Evolutionary conservation across 2,113 vertebrate genomes (phyloP).

Genomic region (Dicerorhinus sumatrensis): DNA sequence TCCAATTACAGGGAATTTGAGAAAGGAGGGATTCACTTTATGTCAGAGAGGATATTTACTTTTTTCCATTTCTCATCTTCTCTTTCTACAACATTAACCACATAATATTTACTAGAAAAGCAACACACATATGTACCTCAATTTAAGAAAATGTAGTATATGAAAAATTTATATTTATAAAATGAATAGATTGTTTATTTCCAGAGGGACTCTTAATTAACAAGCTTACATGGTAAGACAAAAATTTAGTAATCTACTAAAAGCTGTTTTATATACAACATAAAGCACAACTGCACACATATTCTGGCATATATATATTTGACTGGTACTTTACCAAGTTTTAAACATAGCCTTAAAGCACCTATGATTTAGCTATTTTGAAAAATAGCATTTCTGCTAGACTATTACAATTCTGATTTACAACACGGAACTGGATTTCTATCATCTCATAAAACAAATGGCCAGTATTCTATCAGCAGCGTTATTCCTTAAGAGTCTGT

Average conservation of each 20-base stretch:
- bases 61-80: neutral
- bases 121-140: neutral
- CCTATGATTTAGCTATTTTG: neutral
- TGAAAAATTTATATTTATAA: neutral
- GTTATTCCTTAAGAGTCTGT: neutral
- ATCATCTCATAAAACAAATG: neutral
- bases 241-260: neutral
- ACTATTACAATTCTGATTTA: neutral
- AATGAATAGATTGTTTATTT: neutral
- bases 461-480: no score
- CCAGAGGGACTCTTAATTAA: neutral
- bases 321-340: neutral
- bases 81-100: neutral
- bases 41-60: neutral
- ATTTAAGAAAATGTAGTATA: neutral
- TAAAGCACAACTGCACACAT: neutral
- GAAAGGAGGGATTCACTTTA: neutral
- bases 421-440: neutral
- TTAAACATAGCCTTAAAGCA: neutral
- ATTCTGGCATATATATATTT: neutral
- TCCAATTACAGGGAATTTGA: neutral
- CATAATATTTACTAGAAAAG: neutral
- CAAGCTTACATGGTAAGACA: neutral
- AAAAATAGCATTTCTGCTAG: neutral
- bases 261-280: neutral